Evolutionary conservation across 2,797 vertebrate species (phyloP), one percentile per base, ranked within the genome.

Genomic region (Pangasius krempfi): DNA sequence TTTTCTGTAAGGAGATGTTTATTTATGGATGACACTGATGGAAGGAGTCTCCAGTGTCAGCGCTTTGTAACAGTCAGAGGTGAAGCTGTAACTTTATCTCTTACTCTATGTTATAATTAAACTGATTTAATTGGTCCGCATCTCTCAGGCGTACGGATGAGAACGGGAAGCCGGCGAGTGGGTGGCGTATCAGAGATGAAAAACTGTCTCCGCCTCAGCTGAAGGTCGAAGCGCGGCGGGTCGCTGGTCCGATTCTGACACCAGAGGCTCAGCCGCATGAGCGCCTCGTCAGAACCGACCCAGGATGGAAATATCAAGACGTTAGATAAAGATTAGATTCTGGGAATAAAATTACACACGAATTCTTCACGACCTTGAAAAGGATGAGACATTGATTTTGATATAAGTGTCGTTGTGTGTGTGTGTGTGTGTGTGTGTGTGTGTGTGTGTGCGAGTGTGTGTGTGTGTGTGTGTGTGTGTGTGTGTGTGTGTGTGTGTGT

Each of bases 401-500:
- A 52, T 79, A 30, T 33, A 33, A 4, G n/a, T 33, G 50, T 64
- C 8, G 3, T 3, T 82, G 50, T 85, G 50, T 79, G 81, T 47
- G 58, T 68, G 81, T 70, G 60, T 37, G 60, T 62, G 60, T 62
- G 60, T 82, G 50, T 85, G 50, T 79, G 81, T 47, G 58, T 58
- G 81, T 70, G 60, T 37, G 60, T 62, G 60, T 62, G 60, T 30
- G 64, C 5, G n/a, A 3, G 64, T 30, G 64, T 30, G 27, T 13
- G 27, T 79, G 75, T 68, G 70, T n/a, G 9, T 64, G 62, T 64
- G 62, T 12, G 62, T 58, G n/a, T 30, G 27, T 66, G 64, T 70
- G 66, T 70, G 3, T 83, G 75, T 68, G 70, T 72, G 81, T 88
- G 86, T 87, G 84, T 86, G 81, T 62, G 52, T 70, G 88, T 85